Evolutionary conservation across 2,797 vertebrate species (phyloP), one percentile per base, ranked within the genome.

Genomic region (Clamator glandarius): DNA sequence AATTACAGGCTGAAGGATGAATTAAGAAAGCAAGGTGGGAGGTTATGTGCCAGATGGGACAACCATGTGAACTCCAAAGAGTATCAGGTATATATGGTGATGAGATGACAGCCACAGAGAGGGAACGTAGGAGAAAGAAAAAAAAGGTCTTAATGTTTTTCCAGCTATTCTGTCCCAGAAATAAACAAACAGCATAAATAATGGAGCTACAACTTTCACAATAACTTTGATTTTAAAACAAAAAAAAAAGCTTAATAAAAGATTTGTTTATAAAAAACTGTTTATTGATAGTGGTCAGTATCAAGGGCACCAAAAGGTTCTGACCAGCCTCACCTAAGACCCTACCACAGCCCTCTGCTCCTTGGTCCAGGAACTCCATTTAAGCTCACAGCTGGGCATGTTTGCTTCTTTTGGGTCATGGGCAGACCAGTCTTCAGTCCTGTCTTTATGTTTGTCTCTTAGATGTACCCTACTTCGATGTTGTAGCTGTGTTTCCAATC

Each of bases 371-470:
- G 44, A 74, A 21, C 36, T 86, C 66, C 44, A 24, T 44, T 78
- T 75, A 73, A 87, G 10, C 21, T 62, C 66, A 62, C 50, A 33
- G 24, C 14, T 42, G 36, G 57, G 5, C 2, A 12, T 0, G 0
- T 3, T 0, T 0, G 0, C 0, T 51, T 14, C 0, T 0, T 0
- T 0, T 6, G 8, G n/a, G 1, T 5, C 2, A 1, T 0, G 3
- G 4, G 1, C 0, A 1, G 6, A 1, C 2, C 5, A 15, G 8
- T 12, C 0, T 6, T 58, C 0, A 8, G n/a, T 1, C 0, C 1
- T 59, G 3, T 1, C 2, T 51, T 57, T 3, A 15, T 21, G 4
- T 8, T 2, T 75, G 2, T 0, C 0, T 59, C 2, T 36, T 8
- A 3, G 24, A 5, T 54, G 0, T 0, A 7, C 10, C 0, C 18